Conservation (phyloP, 2,113 vertebrate genomes). For the Passer domesticus region DNA sequence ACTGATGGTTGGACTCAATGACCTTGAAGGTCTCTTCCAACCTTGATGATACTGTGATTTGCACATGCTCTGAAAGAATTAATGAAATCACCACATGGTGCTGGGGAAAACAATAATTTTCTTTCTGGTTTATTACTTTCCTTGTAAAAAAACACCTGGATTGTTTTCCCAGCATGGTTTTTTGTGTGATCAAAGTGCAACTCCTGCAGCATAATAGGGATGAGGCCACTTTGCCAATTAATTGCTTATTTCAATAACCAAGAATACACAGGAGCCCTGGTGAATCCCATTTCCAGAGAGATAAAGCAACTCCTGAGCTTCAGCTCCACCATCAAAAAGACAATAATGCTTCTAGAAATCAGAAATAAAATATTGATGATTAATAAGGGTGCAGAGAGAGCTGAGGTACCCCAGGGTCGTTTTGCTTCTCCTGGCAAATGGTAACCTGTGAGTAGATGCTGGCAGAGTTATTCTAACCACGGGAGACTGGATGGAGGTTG, state of each 20-base stretch:
- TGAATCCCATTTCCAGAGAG: not conserved
- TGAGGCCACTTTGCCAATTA: not conserved
- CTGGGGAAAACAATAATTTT: fast-evolving
- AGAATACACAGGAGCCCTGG: not conserved
- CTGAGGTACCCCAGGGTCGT: not conserved
- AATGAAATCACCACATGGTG: not conserved
- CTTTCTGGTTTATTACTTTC: not conserved
- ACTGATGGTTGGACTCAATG: not conserved
- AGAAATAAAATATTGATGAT: not conserved
- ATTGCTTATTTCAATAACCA: not conserved
- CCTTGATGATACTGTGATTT: not conserved
- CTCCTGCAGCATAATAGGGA: not conserved
- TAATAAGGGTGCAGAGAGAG: not conserved
- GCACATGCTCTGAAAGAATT: not conserved
- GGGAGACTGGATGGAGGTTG: not conserved
- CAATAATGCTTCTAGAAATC: not conserved
- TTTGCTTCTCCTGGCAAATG: not conserved
- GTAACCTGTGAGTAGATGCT: not conserved
- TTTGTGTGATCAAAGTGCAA: not conserved
- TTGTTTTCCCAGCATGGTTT: not conserved
- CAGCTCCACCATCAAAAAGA: not conserved
- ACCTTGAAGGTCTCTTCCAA: not conserved
- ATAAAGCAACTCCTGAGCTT: not conserved
- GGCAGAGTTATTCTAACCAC: not conserved
- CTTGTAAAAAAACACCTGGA: not conserved